A percentile compares a stretch with the other conserved stretches of the same genome.
These are phyloP conservation scores for Pygoscelis antarcticus DNA, from an alignment of 2,113 vertebrate species.

Conservation along the genomic window DNA sequence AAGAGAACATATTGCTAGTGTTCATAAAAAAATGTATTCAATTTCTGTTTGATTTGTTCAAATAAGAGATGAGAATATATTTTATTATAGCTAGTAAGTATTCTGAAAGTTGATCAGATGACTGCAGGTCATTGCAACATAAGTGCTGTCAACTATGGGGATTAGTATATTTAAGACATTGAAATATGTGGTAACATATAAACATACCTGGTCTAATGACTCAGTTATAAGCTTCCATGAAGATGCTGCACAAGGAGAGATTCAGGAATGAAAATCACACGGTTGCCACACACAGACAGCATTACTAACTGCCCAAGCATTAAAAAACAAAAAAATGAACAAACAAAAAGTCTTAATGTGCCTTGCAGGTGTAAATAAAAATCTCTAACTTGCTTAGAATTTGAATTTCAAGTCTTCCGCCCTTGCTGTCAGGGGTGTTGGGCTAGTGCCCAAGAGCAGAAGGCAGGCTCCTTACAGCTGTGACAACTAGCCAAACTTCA, in stretches of 20 bases:
- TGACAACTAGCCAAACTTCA: rapidly evolving
- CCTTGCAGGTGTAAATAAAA: not conserved
- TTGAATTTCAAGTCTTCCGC: not conserved
- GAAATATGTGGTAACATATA: conserved; percentile 7
- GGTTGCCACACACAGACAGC: not conserved
- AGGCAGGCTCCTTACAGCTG: not conserved
- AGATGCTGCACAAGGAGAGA: not conserved
- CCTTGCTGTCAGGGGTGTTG: rapidly evolving
- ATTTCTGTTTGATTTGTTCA: conserved; percentile 82
- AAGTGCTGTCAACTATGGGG: conserved; percentile 64
- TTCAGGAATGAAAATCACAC: not conserved
- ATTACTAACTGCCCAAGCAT: not conserved
- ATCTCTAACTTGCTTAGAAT: not conserved
- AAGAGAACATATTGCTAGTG: conserved; percentile 89
- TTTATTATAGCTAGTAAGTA: conserved; percentile 78
- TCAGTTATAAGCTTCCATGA: not conserved
- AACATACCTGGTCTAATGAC: conserved; percentile 56
- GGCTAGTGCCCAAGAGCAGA: not conserved
- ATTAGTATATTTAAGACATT: conserved; percentile 64
- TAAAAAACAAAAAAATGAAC: not conserved
- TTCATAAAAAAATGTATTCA: conserved; percentile 83
- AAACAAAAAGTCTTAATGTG: not conserved
- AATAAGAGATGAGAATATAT: conserved; percentile 82
- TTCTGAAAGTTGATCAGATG: conserved; percentile 79
- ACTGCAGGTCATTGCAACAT: conserved; percentile 72